Evolutionary conservation across 2,888 invertebrate species (phyloP), one percentile per base, ranked within the genome.

Genomic region (Ophioninae sp.): DNA sequence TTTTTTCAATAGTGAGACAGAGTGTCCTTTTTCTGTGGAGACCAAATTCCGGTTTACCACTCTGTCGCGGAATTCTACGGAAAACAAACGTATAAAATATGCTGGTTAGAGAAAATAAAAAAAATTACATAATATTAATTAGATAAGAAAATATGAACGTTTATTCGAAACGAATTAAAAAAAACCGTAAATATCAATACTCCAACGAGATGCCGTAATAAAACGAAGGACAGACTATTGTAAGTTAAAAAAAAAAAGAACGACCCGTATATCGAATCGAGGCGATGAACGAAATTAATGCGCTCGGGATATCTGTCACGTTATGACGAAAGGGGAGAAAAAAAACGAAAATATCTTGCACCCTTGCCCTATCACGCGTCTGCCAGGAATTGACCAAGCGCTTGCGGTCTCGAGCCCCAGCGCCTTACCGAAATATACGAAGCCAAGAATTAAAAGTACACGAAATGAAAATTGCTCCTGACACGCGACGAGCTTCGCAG

Each of bases 401-500:
- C 51, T 17, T 65, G 82, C 56, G 41, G 74, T 79, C 75, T 79
- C 79, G 65, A 73, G 68, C 76, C 75, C 61, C 67, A 56, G n/a
- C 39, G 22, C 68, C 23, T 30, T 68, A 23, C 51, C 22, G 22
- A 63, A 63, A 63, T 17, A 81, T 77, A 68, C 69, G 79, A 85
- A 83, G 85, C 84, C 80, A 79, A 76, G 85, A 72, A 79, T 81
- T 64, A 72, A 87, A 85, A 82, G 76, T 75, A 59, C 71, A 71
- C 37, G 80, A 86, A 87, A 86, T 81, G 79, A 85, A 88, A 88
- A 86, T 87, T 85, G 74, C 76, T 67, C 71, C 83, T 84, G 82
- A 80, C 89, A 89, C 88, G 89, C 69, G 44, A 37, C 59, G 20
- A 41, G 61, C 73, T 30, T 58, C 74, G n/a, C 39, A 20, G 8